These are phyloP conservation scores for Trichomalopsis sarcophagae DNA, from an alignment of 1,140 invertebrate species.

Conservation along the genomic window DNA sequence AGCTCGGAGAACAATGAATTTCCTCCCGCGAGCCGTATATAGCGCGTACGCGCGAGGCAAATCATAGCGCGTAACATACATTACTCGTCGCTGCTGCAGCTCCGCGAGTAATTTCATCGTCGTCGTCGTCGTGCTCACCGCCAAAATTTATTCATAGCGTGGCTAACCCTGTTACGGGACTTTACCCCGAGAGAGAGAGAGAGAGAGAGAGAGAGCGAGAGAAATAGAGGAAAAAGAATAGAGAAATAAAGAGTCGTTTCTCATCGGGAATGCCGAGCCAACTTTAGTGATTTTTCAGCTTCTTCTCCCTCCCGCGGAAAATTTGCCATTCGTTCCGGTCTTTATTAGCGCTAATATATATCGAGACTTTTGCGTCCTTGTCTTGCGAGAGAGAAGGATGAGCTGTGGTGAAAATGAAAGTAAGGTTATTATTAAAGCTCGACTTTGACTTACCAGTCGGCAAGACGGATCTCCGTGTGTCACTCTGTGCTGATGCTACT, in stretches of 20 bases:
- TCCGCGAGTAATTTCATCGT: slow-evolving; percentile 55
- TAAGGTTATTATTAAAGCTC: slow-evolving; percentile 42
- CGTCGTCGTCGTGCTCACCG: slow-evolving; percentile 56
- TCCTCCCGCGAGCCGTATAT: neutral
- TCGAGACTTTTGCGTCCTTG: slow-evolving; percentile 26
- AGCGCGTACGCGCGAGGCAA: slow-evolving; percentile 40
- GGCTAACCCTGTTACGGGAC: slow-evolving; percentile 70
- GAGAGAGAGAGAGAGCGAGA: neutral
- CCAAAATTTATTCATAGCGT: slow-evolving; percentile 73
- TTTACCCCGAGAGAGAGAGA: slow-evolving; percentile 58
- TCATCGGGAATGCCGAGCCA: slow-evolving; percentile 63
- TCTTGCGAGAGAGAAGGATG: neutral
- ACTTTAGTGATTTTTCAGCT: slow-evolving; percentile 65
- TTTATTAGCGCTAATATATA: neutral
- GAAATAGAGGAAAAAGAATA: slow-evolving; percentile 20
- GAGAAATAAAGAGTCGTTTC: slow-evolving; percentile 63
- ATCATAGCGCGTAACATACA: slow-evolving; percentile 50
- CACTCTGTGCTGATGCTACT: neutral
- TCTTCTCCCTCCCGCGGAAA: slow-evolving; percentile 39
- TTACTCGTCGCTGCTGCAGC: slow-evolving; percentile 28
- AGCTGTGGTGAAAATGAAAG: slow-evolving; percentile 41
- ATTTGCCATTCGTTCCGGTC: slow-evolving; percentile 52
- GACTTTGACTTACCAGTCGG: slow-evolving; percentile 27
- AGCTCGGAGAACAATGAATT: slow-evolving; percentile 25
- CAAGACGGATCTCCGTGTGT: slow-evolving; percentile 9